phyloP scores from a whole-genome alignment of 1,140 invertebrate genomes.

The Diprion similis region DNA sequence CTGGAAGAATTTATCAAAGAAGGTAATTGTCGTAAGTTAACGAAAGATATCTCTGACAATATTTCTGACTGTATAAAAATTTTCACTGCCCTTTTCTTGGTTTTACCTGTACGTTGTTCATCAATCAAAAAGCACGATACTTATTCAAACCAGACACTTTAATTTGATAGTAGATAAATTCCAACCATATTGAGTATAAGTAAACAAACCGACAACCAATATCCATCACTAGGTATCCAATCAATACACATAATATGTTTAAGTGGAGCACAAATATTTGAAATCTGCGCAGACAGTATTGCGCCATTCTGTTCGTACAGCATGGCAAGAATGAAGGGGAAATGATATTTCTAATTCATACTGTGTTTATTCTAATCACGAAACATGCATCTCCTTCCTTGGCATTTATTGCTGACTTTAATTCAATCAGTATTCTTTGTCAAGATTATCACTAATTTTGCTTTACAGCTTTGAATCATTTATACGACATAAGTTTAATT shows the following conservation, averaged over 20 bases:
- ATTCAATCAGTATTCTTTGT: neutral
- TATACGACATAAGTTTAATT: neutral
- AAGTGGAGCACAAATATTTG: constrained; percentile 1
- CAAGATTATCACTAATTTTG: no score
- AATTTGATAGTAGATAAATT: neutral
- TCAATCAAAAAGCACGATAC: neutral
- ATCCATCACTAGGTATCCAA: neutral
- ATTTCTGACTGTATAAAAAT: neutral
- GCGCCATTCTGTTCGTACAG: neutral
- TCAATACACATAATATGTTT: constrained; percentile 4
- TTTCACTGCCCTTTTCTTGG: neutral
- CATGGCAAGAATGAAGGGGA: neutral
- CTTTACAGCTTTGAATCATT: no score
- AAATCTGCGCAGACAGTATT: neutral
- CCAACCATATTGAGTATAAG: neutral
- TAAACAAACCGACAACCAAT: neutral
- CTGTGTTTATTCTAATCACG: neutral
- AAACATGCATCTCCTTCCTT: neutral
- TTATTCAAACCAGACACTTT: neutral
- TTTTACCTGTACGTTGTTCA: neutral
- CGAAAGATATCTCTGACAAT: constrained; percentile 15
- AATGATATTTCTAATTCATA: neutral
- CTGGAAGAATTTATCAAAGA: constrained; percentile 58
- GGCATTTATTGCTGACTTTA: neutral
- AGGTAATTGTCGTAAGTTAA: constrained; percentile 40